Evolutionary conservation across 2,888 invertebrate genomes (phyloP).

Genomic region (Heliconius aoede): DNA sequence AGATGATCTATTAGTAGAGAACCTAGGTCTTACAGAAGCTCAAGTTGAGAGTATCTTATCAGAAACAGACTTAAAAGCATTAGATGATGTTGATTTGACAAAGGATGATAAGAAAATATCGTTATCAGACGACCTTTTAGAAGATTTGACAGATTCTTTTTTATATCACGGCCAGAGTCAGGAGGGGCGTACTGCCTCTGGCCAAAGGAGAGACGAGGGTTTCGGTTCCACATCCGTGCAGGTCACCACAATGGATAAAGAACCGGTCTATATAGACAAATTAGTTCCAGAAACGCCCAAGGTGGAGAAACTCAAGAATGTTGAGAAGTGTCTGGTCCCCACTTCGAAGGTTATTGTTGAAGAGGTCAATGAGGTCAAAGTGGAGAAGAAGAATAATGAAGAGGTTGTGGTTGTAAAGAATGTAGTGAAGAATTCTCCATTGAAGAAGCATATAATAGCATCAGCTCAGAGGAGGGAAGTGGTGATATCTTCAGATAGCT

Average conservation of each 20-base stretch:
- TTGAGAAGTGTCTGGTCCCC: constrained; percentile 47
- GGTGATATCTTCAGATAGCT: constrained; percentile 24
- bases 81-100: constrained; percentile 59
- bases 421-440: constrained; percentile 68
- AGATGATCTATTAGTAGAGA: constrained; percentile 63
- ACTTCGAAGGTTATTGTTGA: constrained; percentile 60
- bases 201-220: constrained; percentile 62
- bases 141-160: constrained; percentile 73
- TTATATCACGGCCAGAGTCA: constrained; percentile 77
- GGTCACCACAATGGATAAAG: constrained; percentile 57
- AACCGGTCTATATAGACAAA: constrained; percentile 59
- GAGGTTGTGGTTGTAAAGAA: constrained; percentile 67
- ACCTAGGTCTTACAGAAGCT: constrained; percentile 69
- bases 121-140: constrained; percentile 60
- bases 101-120: constrained; percentile 56
- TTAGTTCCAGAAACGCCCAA: constrained; percentile 46
- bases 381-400: constrained; percentile 54
- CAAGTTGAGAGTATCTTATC: constrained; percentile 73
- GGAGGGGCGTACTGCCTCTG: constrained; percentile 74
- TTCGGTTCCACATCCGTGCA: constrained; percentile 67
- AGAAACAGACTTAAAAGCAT: constrained; percentile 65
- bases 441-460: constrained; percentile 75
- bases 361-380: constrained; percentile 63
- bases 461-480: constrained; percentile 56
- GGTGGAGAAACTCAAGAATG: constrained; percentile 22